Evolutionary conservation across 2,113 vertebrate species (phyloP).

Genomic region (human (Homo sapiens)): DNA sequence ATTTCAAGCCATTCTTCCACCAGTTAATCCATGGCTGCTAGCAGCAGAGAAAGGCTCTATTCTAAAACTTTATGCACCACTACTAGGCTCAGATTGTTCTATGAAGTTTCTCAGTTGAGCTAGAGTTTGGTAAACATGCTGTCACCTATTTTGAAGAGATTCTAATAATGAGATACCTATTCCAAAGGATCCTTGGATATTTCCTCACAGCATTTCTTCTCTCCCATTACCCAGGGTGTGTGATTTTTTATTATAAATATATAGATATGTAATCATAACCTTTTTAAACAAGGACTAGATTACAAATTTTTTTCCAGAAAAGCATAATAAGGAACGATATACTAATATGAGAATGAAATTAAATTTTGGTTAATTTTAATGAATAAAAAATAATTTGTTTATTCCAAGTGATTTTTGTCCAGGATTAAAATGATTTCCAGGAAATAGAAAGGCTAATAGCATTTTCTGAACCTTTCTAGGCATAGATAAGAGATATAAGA

Average conservation of each 20-base stretch:
- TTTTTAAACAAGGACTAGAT: conserved; percentile 24
- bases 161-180: background rate
- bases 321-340: conserved; percentile 19
- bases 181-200: background rate
- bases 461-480: conserved; percentile 20
- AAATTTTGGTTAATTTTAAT: conserved; percentile 56
- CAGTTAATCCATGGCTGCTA: background rate
- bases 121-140: background rate
- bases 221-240: background rate
- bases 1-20: background rate
- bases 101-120: background rate
- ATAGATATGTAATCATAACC: background rate
- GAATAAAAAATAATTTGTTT: conserved; percentile 42
- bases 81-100: background rate
- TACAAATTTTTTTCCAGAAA: background rate
- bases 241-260: background rate
- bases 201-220: background rate
- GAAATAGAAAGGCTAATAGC: conserved; percentile 44
- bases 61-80: background rate
- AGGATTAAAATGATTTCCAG: conserved; percentile 46
- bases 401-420: conserved; percentile 39
- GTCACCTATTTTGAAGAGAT: background rate
- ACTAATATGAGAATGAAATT: background rate
- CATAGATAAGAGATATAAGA: background rate
- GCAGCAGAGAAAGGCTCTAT: background rate